phyloP scores from a whole-genome alignment of 2,797 vertebrate species.

The Lophotriccus pileatus region DNA sequence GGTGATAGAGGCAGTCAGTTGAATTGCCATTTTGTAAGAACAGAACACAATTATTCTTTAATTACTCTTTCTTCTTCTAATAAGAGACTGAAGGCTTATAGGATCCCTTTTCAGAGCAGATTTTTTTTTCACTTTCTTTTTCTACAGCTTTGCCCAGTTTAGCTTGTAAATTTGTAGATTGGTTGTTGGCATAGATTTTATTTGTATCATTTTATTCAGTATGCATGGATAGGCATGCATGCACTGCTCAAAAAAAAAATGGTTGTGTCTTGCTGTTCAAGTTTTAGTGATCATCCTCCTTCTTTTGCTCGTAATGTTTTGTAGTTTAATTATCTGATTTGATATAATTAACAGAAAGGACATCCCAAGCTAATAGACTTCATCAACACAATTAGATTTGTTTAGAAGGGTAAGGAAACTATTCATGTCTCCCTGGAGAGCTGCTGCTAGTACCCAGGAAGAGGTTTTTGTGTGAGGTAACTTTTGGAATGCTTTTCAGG shows the following conservation, averaged over 20 bases:
- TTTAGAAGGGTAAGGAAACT: not conserved
- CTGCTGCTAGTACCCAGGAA: not conserved
- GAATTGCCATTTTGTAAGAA: not conserved
- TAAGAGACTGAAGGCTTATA: not conserved
- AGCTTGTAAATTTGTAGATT: not conserved
- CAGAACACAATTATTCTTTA: not conserved
- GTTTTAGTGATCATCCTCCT: not conserved
- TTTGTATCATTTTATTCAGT: not conserved
- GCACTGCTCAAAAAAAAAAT: not conserved
- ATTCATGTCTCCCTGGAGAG: not conserved
- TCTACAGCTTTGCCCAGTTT: not conserved
- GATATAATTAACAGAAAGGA: not conserved
- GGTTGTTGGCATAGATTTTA: not conserved
- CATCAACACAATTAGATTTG: not conserved
- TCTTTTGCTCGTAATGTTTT: not conserved
- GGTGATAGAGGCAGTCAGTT: not conserved
- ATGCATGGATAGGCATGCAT: not conserved
- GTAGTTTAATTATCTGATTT: not conserved
- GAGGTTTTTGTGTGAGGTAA: not conserved
- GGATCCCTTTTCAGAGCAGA: not conserved
- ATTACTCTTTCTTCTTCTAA: not conserved
- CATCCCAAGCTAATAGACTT: not conserved
- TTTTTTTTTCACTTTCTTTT: not conserved
- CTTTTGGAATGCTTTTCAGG: not conserved
- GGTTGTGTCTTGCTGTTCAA: not conserved